phyloP scores from a whole-genome alignment of 2,797 vertebrate species.

The Nothura maculosa region DNA sequence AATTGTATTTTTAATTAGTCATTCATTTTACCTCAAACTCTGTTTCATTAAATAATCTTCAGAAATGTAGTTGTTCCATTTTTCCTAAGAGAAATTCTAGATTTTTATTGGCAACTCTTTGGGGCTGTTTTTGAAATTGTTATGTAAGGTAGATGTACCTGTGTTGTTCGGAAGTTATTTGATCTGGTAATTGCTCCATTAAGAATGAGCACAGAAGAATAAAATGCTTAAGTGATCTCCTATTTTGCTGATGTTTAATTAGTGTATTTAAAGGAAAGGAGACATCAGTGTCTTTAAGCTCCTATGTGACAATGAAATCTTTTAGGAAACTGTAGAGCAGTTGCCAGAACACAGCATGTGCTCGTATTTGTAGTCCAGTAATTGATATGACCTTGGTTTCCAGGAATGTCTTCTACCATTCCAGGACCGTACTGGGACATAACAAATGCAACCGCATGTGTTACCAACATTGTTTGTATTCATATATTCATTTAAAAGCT shows the following conservation, averaged over 20 bases:
- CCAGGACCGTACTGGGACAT: neutral
- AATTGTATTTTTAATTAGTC: slow-evolving; percentile 43
- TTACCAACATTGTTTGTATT: slow-evolving; percentile 23
- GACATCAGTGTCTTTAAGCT: neutral
- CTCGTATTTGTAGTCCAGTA: slow-evolving; percentile 6
- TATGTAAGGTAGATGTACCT: neutral
- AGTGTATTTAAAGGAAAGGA: neutral
- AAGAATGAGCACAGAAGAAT: neutral
- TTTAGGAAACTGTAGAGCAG: slow-evolving; percentile 27
- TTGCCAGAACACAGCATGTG: neutral
- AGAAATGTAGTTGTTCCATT: neutral
- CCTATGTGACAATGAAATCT: slow-evolving; percentile 16
- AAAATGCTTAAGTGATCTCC: neutral
- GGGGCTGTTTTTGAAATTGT: neutral
- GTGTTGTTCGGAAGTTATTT: neutral
- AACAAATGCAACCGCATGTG: slow-evolving; percentile 43
- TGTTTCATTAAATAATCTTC: neutral
- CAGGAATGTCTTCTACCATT: slow-evolving; percentile 7
- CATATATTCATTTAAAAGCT: neutral
- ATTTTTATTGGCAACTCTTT: neutral
- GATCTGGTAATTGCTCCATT: neutral
- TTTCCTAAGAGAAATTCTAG: neutral
- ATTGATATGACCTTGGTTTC: slow-evolving; percentile 23
- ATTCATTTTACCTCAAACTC: slow-evolving; percentile 20
- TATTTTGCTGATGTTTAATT: neutral